Evolutionary conservation across 2,797 vertebrate species (phyloP), one percentile per base, ranked within the genome.

Genomic region (Onychomys leucogaster): DNA sequence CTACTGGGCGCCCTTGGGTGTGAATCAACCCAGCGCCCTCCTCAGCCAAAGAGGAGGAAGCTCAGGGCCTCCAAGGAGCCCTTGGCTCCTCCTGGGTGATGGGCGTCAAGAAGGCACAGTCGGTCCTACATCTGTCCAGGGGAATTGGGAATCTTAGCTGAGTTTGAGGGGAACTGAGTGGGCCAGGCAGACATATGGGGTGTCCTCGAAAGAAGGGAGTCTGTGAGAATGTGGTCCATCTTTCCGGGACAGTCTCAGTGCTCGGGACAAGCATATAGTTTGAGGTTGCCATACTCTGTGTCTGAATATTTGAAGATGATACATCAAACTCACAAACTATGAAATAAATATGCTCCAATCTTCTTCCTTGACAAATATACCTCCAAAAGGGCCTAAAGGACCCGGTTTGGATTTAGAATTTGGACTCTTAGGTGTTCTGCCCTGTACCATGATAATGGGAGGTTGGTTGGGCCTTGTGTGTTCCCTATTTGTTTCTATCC

Each of bases 91-190:
- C 4, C 19, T 16, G 0, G 6, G 32, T 29, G 17, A 32, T 3
- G 52, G 41, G 43, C 6, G 23, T 6, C 52, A 65, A 27, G 37
- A 32, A 19, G 65, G 55, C 2, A 29, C 57, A 16, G 7, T 3
- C 21, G 32, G 19, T 43, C 34, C 57, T 23, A 9, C 19, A 14
- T 29, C 67, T 14, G 46, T 16, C 57, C 11, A 0, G 16, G 6
- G 11, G 2, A 17, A 37, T 57, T 23, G 11, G 90, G 59, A 37
- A 6, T 46, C 67, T 5, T 25, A 69, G 83, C 84, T 67, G 75
- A 86, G 29, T 71, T 34, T 2, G 2, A 93, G 84, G 19, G 34
- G 5, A 63, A 27, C 25, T 32, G 63, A 65, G 32, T 6, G 13
- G 5, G 32, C 16, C 49, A 25, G 73, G 49, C 27, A 3, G 92